Evolutionary conservation across 1,140 invertebrate genomes (phyloP).

Genomic region (Trichomalopsis sarcophagae): DNA sequence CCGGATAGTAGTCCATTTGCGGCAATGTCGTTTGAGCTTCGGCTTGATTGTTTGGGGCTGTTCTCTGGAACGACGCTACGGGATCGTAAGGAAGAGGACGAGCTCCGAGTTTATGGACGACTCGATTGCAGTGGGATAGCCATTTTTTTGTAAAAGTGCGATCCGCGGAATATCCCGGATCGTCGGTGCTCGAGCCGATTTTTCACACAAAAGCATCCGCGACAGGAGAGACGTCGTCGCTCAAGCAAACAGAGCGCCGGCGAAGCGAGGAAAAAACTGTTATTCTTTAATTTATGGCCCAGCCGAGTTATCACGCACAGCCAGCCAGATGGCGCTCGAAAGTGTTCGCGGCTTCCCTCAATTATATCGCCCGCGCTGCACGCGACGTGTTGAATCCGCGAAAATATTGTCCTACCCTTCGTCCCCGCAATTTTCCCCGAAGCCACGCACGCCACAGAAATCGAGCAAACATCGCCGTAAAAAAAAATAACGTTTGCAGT

Average conservation of each 20-base stretch:
- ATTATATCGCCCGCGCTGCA: neutral
- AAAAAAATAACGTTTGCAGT: neutral
- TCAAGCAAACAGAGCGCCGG: neutral
- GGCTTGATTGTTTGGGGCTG: neutral
- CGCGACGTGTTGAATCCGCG: neutral
- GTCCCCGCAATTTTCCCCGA: too few species aligned
- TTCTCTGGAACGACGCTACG: too few species aligned
- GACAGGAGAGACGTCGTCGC: neutral
- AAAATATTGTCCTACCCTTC: neutral
- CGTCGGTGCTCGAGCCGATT: too few species aligned
- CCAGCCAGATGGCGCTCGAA: neutral
- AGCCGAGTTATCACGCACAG: neutral
- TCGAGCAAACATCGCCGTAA: neutral
- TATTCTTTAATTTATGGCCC: neutral
- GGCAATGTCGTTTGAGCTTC: neutral
- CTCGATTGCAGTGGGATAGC: too few species aligned
- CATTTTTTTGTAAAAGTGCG: too few species aligned
- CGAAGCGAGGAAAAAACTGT: neutral
- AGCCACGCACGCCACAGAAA: neutral
- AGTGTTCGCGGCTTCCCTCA: neutral
- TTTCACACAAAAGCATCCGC: too few species aligned
- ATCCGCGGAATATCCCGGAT: too few species aligned
- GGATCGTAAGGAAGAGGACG: too few species aligned
- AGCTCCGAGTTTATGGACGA: too few species aligned
- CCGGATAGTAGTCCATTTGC: neutral